Conservation (phyloP, 2,797 vertebrate species). For the Taeniopygia guttata region DNA sequence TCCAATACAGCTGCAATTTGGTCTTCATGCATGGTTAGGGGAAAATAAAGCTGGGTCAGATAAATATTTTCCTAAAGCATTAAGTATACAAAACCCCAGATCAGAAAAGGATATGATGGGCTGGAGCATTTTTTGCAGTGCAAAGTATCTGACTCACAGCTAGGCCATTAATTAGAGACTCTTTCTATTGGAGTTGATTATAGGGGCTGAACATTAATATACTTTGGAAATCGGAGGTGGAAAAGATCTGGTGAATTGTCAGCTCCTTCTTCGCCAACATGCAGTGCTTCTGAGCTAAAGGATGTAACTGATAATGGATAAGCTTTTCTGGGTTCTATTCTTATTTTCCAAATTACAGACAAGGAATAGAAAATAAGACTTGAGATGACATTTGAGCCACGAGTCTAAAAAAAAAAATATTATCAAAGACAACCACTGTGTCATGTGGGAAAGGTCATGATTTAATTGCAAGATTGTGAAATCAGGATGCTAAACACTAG, state of each 20-base stretch:
- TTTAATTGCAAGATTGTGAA: constrained; percentile 65
- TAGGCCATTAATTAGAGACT: not conserved
- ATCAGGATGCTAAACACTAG: constrained; percentile 32
- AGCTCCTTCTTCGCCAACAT: not conserved
- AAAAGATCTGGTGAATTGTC: not conserved
- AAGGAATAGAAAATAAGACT: constrained; percentile 55
- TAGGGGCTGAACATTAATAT: not conserved
- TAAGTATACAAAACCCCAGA: not conserved
- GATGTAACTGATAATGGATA: constrained; percentile 37
- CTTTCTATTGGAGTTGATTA: not conserved
- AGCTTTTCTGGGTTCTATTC: constrained; percentile 38
- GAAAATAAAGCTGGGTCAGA: not conserved
- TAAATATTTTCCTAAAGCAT: not conserved
- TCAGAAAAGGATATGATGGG: not conserved
- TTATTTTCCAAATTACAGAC: constrained; percentile 51
- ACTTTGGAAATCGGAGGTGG: not conserved
- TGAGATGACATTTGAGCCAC: constrained; percentile 50
- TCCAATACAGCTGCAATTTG: not conserved
- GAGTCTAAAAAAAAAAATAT: constrained; percentile 14
- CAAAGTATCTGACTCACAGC: not conserved
- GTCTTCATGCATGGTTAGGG: not conserved
- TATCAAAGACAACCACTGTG: constrained; percentile 52
- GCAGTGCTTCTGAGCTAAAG: not conserved
- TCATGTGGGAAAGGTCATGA: constrained; percentile 45
- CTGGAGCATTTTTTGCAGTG: not conserved